Percentiles rank a stretch among this genome's conserved stretches.
These are phyloP conservation scores for Tetraneura akinire DNA, from an alignment of 1,140 invertebrate genomes.

Conservation along the genomic window DNA sequence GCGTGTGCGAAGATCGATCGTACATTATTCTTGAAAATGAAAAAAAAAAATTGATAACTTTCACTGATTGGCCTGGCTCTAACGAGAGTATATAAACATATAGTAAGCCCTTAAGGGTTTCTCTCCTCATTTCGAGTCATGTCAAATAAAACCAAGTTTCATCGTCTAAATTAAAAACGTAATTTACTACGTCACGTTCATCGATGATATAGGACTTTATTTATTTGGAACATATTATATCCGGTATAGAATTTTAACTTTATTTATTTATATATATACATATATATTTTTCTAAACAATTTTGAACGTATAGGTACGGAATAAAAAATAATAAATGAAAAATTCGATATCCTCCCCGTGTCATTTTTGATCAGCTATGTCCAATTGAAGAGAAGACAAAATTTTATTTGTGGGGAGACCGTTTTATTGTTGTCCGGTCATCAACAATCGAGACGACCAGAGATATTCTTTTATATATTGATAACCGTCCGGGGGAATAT, in stretches of 20 bases:
- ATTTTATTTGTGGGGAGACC: slow-evolving; percentile 16
- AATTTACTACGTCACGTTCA: slow-evolving; percentile 35
- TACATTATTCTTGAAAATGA: neutral
- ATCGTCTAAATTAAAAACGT: slow-evolving; percentile 40
- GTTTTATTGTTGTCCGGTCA: slow-evolving; percentile 38
- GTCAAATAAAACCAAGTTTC: slow-evolving; percentile 32
- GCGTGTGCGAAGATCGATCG: neutral
- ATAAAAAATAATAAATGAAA: neutral
- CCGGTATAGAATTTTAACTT: neutral
- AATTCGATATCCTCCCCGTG: neutral
- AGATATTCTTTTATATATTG: slow-evolving; percentile 24
- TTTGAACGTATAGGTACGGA: neutral
- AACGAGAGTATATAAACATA: too few relatives aligned
- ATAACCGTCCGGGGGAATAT: slow-evolving; percentile 13
- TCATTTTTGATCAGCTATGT: neutral
- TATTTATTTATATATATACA: too few relatives aligned
- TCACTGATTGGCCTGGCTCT: slow-evolving; percentile 3
- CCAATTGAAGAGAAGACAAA: neutral
- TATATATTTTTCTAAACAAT: neutral
- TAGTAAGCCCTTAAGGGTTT: slow-evolving; percentile 22
- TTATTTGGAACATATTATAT: neutral
- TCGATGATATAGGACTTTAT: neutral
- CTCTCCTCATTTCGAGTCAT: neutral
- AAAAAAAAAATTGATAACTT: slow-evolving; percentile 12
- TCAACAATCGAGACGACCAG: slow-evolving; percentile 1